Base-by-base conservation (phyloP, 2,888 invertebrate genomes). In the Noctua pronuba region DNA sequence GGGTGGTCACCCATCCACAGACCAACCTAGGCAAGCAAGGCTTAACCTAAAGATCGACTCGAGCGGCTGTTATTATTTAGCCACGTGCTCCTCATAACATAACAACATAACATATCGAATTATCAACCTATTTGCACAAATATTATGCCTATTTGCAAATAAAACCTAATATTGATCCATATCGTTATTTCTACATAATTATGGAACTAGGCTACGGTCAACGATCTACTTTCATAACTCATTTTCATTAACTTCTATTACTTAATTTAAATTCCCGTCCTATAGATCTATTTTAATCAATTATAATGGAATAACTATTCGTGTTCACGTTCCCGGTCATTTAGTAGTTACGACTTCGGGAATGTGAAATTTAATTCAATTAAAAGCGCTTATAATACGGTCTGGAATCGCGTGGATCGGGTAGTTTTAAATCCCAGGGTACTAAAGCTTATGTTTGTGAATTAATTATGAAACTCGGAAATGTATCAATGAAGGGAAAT, bases 281-380 rank as follows among this genome's bases (percentile, higher is more conserved):
- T 16, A 52, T 65, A 72, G 79, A 80, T 83, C 79, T 74, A 71
- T 84, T 87, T 87, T 78, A 85, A 82, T 85, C 72, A 79, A 88
- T 82, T 88, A 80, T 76, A 83, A 77, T 88, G 73, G 70, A 77
- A 81, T 73, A 82, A 77, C 75, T 83, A 85, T 84, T 71, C 66
- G 38, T 73, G 65, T 79, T 70, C 73, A 80, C 73, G 66, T 70
- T 62, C 49, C 68, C 69, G n/a, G 74, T 74, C 76, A 79, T 88
- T 87, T 75, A 38, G 49, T 75, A 60, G 73, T 79, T 77, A 81
- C 68, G 77, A 85, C 77, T 85, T 71, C 35, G 77, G 74, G 41
- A 79, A 86, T 78, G 73, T 65, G 65, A 80, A 83, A 79, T 86
- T 86, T 78, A 88, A 88, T 86, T 86, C 58, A 78, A 86, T 88